A percentile compares a stretch with the other conserved stretches of the same genome.
phyloP scores from a whole-genome alignment of 1,140 invertebrate genomes.

The Spodoptera litura region DNA sequence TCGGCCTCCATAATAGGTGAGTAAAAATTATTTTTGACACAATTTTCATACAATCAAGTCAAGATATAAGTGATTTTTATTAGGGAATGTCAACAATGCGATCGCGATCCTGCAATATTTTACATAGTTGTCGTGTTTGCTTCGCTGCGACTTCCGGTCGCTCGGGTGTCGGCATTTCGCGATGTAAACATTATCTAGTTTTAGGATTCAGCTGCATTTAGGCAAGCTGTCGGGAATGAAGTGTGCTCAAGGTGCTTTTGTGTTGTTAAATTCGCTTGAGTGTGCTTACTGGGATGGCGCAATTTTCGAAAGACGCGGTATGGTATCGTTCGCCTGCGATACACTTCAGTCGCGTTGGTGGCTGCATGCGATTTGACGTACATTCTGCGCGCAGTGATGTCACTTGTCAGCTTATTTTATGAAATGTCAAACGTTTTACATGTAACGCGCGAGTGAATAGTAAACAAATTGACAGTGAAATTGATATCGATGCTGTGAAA shows the following conservation, averaged over 20 bases:
- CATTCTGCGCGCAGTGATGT: constrained; percentile 83
- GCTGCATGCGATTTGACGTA: constrained; percentile 85
- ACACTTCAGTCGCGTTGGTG: constrained; percentile 85
- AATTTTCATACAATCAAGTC: constrained; percentile 87
- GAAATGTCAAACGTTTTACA: constrained; percentile 84
- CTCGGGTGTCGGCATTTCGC: constrained; percentile 85
- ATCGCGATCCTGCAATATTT: constrained; percentile 92
- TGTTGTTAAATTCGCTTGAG: constrained; percentile 84
- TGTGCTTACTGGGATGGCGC: constrained; percentile 85
- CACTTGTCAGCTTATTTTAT: constrained; percentile 84
- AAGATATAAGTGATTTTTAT: constrained; percentile 87
- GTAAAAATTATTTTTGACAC: constrained; percentile 86
- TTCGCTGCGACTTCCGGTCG: constrained; percentile 87
- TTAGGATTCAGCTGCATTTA: constrained; percentile 76
- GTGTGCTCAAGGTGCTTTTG: constrained; percentile 85
- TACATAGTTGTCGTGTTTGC: constrained; percentile 92
- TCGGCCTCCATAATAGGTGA: constrained; percentile 89
- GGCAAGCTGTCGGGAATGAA: constrained; percentile 78
- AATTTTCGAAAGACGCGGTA: constrained; percentile 86
- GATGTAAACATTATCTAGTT: constrained; percentile 86
- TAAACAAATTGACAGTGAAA: constrained; percentile 83
- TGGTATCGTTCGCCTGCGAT: constrained; percentile 84
- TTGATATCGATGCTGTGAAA: constrained; percentile 80
- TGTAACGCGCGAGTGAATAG: constrained; percentile 81
- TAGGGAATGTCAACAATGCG: constrained; percentile 90